Percentiles rank a stretch among this genome's conserved stretches.
Conservation (phyloP, 1,140 invertebrate species). For the Magallana ariakensis region DNA sequence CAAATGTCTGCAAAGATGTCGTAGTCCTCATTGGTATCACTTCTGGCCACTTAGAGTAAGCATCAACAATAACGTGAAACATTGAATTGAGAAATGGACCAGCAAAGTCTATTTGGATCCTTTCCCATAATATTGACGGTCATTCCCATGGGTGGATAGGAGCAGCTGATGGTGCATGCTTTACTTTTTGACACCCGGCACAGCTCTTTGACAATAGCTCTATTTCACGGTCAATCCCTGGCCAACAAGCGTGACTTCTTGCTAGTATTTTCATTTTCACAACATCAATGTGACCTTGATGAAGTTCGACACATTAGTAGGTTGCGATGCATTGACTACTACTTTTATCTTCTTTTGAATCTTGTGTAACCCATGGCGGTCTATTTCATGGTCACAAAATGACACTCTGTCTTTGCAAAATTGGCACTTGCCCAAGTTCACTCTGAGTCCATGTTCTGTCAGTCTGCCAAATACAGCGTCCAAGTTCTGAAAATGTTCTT, state of each 20-base stretch:
- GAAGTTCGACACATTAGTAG: constrained; percentile 72
- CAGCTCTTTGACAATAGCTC: constrained; percentile 78
- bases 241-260: constrained; percentile 82
- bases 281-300: constrained; percentile 81
- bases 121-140: constrained; percentile 51
- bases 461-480: background rate
- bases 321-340: constrained; percentile 62
- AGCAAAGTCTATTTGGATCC: constrained; percentile 67
- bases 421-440: constrained; percentile 29
- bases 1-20: constrained; percentile 52
- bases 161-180: constrained; percentile 46
- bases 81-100: constrained; percentile 58
- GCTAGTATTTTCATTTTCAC: constrained; percentile 82
- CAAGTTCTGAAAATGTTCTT: constrained; percentile 22
- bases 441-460: constrained; percentile 8
- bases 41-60: constrained; percentile 81
- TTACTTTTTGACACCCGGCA: constrained; percentile 72
- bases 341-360: constrained; percentile 68
- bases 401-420: constrained; percentile 30
- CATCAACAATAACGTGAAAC: constrained; percentile 78
- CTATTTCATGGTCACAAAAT: constrained; percentile 71
- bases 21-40: constrained; percentile 70
- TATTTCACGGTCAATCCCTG: constrained; percentile 80
- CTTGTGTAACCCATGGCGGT: constrained; percentile 65
- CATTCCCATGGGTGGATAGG: constrained; percentile 62